These are phyloP conservation scores for Lepidonotus clava DNA, from an alignment of 2,888 invertebrate genomes.

Conservation along the genomic window DNA sequence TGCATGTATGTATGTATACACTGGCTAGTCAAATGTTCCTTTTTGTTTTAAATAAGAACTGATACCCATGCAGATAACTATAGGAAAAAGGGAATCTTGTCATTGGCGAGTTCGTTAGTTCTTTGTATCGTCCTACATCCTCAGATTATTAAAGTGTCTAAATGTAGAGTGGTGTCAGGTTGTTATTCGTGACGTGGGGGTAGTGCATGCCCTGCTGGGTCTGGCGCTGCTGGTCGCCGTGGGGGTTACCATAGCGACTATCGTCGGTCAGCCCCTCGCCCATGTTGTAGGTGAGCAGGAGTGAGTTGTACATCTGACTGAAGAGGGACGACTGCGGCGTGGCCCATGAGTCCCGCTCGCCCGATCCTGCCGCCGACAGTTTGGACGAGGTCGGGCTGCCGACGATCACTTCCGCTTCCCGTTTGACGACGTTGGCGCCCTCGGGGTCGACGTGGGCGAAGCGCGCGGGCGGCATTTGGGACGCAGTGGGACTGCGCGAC, in stretches of 20 bases:
- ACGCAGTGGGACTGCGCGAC: not conserved
- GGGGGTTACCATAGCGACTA: not conserved
- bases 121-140: no score
- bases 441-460: not conserved
- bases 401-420: not conserved
- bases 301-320: constrained; percentile 55
- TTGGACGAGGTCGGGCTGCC: not conserved
- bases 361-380: not conserved
- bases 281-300: constrained; percentile 51
- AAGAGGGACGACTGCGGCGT: constrained; percentile 23
- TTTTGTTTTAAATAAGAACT: no score
- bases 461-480: not conserved
- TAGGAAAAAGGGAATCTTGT: no score
- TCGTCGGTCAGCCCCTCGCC: not conserved
- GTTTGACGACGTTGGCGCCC: not conserved
- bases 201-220: not conserved
- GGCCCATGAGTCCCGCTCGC: not conserved
- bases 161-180: not conserved
- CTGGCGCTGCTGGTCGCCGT: not conserved
- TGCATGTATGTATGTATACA: no score
- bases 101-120: no score
- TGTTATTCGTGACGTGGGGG: not conserved
- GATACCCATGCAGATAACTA: no score
- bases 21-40: no score
- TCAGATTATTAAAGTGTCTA: no score